phyloP scores from a whole-genome alignment of 2,888 invertebrate species.

The Ornithoptera alexandrae region DNA sequence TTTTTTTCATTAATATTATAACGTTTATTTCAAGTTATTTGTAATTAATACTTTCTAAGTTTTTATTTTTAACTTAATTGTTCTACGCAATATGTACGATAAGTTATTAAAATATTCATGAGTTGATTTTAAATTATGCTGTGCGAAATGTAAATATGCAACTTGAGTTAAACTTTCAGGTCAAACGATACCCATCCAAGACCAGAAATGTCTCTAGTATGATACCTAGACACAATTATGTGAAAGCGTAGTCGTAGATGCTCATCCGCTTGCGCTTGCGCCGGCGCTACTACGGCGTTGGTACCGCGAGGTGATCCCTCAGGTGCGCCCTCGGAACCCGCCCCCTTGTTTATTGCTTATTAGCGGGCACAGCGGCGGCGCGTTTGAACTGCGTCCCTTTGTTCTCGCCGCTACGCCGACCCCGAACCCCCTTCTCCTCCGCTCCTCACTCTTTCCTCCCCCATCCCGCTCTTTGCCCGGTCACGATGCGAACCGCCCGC shows the following conservation, averaged over 20 bases:
- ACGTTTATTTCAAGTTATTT: too few relatives aligned
- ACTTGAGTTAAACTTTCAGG: too few relatives aligned
- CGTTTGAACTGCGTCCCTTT: slow-evolving; percentile 75
- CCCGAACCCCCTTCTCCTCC: slow-evolving; percentile 37
- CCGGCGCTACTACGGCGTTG: slow-evolving; percentile 38
- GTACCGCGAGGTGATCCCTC: slow-evolving; percentile 72
- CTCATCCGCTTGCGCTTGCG: slow-evolving; percentile 23
- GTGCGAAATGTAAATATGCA: too few relatives aligned
- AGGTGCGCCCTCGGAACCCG: slow-evolving; percentile 72
- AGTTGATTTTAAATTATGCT: too few relatives aligned
- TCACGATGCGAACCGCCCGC: slow-evolving; percentile 65
- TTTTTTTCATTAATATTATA: too few relatives aligned
- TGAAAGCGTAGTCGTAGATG: neutral
- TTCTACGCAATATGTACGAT: too few relatives aligned
- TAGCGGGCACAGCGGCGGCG: slow-evolving; percentile 73
- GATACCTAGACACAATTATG: neutral
- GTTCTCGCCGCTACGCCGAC: slow-evolving; percentile 66
- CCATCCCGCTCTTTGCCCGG: slow-evolving; percentile 40
- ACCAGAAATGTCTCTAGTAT: neutral
- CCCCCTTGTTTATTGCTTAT: slow-evolving; percentile 81
- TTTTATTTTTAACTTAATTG: too few relatives aligned
- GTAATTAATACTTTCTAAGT: too few relatives aligned
- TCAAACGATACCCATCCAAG: neutral
- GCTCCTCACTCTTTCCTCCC: slow-evolving; percentile 26
- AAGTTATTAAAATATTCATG: too few relatives aligned